A percentile compares a stretch with the other conserved stretches of the same genome.
These are phyloP conservation scores for Chrysolina americana DNA, from an alignment of 2,888 invertebrate species.

Conservation along the genomic window DNA sequence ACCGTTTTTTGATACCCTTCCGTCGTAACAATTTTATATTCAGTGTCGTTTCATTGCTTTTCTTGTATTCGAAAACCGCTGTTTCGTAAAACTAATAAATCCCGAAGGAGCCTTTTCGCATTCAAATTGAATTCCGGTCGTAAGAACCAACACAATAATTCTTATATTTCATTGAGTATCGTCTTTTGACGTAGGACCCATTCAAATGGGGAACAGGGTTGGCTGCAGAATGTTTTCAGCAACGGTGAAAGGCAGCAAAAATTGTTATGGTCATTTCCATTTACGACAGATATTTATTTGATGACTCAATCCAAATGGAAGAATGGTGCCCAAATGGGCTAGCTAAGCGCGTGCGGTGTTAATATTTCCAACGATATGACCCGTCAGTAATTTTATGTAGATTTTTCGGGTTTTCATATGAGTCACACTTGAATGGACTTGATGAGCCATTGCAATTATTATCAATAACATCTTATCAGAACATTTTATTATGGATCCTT, in stretches of 20 bases:
- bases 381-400: no score
- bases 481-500: no score
- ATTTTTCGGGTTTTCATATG: no score
- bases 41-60: not conserved
- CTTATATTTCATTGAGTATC: conserved; percentile 32
- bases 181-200: conserved; percentile 23
- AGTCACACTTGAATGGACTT: no score
- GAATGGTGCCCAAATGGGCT: no score
- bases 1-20: conserved; percentile 13
- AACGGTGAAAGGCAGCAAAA: not conserved
- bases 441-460: no score
- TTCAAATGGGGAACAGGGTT: not conserved
- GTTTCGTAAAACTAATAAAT: conserved; percentile 31
- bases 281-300: no score
- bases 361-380: no score
- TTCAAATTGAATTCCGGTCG: conserved; percentile 25
- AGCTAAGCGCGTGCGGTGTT: no score
- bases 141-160: conserved; percentile 25
- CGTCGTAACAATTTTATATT: conserved; percentile 22
- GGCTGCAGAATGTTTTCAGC: not conserved
- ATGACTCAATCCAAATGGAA: not conserved
- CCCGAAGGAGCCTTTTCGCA: conserved; percentile 19
- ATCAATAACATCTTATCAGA: no score
- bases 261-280: no score
- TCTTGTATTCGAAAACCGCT: conserved; percentile 21